Evolutionary conservation across 2,888 invertebrate genomes (phyloP), one percentile per base, ranked within the genome.

Genomic region (Drosophila affinis): DNA sequence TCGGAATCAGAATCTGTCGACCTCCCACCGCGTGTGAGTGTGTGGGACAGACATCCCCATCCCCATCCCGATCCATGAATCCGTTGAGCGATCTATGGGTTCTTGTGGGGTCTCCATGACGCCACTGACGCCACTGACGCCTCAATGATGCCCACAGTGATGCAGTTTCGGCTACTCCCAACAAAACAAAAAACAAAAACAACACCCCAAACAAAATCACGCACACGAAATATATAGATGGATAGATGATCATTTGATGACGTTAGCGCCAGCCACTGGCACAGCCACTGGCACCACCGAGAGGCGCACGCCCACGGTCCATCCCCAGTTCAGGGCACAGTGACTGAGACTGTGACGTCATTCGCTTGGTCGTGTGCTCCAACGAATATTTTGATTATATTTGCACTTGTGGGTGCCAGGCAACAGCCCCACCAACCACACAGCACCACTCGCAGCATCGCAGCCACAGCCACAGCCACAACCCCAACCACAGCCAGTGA

Each of bases 341-440:
- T 29, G 29, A 29, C 29, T 24, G 24, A 0, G 24, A 24, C 32
- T 17, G 77, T 82, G 75, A 77, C 84, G 79, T 75, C 83, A 83
- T 34, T n/a, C 32, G 7, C 58, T 6, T 34, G 58, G 75, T 51
- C 67, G 78, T 81, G 78, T 81, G 75, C 67, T 73, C 54, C 52
- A 44, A 10, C 54, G 17, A 44, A 21, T 44, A 7, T n/a, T 55
- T 49, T 48, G 71, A 47, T 52, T 48, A 46, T 34, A 61, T 59
- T 72, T 58, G 72, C 62, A 49, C 10, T 61, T 49, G 59, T 32
- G 53, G 49, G 51, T 24, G 39, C 17, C 55, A n/a, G 75, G 65
- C 58, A 72, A 72, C 55, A 63, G 63, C 12, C 34, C 29, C 9
- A 9, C 3, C 29, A 7, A 9, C 29, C 29, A 27, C 32, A 32